A percentile compares a stretch with the other conserved stretches of the same genome.
phyloP scores from a whole-genome alignment of 2,113 vertebrate species.

The Psephotus haematonotus region DNA sequence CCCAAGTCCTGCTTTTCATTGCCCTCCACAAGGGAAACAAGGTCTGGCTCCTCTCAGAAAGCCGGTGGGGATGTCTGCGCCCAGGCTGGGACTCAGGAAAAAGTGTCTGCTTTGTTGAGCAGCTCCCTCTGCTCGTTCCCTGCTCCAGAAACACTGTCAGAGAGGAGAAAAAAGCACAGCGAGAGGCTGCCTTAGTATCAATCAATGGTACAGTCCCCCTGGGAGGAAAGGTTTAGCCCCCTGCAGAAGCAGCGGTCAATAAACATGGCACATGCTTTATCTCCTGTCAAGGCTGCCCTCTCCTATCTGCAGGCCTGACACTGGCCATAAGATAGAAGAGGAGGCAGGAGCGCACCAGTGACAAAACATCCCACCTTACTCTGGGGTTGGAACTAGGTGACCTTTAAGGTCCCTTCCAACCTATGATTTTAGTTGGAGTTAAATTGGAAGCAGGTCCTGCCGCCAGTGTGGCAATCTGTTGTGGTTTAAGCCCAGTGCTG shows the following conservation, averaged over 20 bases:
- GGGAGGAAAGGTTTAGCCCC: conserved; percentile 28
- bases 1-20: not conserved
- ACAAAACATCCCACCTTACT: accelerated
- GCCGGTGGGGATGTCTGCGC: not conserved
- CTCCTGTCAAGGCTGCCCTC: conserved; percentile 4
- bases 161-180: not conserved
- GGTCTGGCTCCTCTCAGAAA: too few species aligned
- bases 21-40: not conserved
- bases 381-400: not conserved
- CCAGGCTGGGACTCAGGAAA: not conserved
- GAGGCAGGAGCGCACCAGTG: not conserved
- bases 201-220: not conserved
- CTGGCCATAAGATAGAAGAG: accelerated
- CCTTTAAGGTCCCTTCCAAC: not conserved
- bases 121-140: not conserved
- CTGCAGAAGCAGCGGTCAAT: conserved; percentile 17
- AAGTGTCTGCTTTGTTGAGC: not conserved
- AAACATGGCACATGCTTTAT: conserved; percentile 17
- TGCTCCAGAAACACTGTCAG: not conserved
- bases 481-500: not conserved
- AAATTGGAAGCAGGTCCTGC: not conserved
- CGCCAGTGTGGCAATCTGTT: accelerated
- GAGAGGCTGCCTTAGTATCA: conserved; percentile 8
- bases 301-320: not conserved
- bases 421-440: not conserved